Evolutionary conservation across 1,140 invertebrate species (phyloP).

Genomic region (Drosophila nasuta): DNA sequence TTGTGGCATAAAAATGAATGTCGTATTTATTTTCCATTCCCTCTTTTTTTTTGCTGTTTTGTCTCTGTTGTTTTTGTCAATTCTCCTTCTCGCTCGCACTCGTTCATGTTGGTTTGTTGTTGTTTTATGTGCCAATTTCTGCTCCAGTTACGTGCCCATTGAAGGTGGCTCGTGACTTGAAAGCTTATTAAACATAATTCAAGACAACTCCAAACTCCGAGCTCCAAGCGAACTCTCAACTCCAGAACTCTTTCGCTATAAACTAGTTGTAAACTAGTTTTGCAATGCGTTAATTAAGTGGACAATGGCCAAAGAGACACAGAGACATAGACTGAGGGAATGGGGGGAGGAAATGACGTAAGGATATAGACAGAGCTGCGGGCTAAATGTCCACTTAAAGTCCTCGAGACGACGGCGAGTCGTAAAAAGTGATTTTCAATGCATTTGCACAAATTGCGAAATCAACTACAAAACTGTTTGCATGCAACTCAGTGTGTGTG

Average conservation of each 20-base stretch:
- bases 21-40: constrained; percentile 62
- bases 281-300: constrained; percentile 74
- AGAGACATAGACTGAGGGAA: neutral
- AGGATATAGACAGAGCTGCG: neutral
- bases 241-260: neutral
- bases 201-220: neutral
- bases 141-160: constrained; percentile 63
- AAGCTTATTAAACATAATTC: constrained; percentile 73
- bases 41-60: constrained; percentile 5
- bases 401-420: neutral
- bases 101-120: constrained; percentile 1
- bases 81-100: constrained; percentile 19
- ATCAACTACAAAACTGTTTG: neutral
- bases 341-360: no score
- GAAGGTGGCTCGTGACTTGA: constrained; percentile 36
- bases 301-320: neutral
- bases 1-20: constrained; percentile 72
- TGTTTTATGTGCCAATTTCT: constrained; percentile 73
- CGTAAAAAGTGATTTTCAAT: constrained; percentile 28
- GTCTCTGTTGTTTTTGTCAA: constrained; percentile 9
- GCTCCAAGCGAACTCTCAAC: neutral
- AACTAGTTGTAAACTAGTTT: constrained; percentile 22
- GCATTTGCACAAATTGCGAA: constrained; percentile 16
- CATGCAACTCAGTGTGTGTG: neutral
- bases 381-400: neutral